A percentile compares a stretch with the other conserved stretches of the same genome.
Evolutionary conservation across 2,797 vertebrate genomes (phyloP).

Genomic region (Psittacula derbiana): DNA sequence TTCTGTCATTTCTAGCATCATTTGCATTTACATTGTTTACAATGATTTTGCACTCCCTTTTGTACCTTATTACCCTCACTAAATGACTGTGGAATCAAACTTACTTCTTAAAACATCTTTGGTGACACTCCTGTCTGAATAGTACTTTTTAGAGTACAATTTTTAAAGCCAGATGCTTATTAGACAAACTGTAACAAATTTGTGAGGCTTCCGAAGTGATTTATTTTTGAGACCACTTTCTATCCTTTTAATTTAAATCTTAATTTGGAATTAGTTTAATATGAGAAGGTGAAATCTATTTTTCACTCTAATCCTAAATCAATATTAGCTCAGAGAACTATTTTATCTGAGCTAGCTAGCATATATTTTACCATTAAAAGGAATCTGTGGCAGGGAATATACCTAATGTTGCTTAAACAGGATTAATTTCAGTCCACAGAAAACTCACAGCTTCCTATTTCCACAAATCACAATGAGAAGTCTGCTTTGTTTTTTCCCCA

Average conservation of each 20-base stretch:
- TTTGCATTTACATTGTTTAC: background rate
- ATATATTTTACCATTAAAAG: background rate
- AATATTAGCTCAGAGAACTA: background rate
- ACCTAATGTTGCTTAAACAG: background rate
- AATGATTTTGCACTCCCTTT: background rate
- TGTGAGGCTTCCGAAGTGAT: background rate
- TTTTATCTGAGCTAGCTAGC: background rate
- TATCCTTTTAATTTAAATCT: slow-evolving; percentile 33
- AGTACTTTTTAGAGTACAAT: background rate
- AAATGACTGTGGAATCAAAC: background rate
- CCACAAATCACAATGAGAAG: background rate
- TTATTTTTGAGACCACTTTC: background rate
- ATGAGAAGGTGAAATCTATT: slow-evolving; percentile 7
- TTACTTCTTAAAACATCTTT: background rate
- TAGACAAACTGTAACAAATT: background rate
- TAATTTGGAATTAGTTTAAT: slow-evolving; percentile 15
- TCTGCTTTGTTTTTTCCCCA: background rate
- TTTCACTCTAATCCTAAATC: slow-evolving; percentile 18
- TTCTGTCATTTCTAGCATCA: background rate
- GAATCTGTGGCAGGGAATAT: background rate
- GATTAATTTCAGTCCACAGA: background rate
- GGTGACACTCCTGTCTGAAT: background rate
- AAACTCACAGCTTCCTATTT: background rate
- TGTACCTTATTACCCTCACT: background rate
- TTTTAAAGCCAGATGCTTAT: background rate